phyloP scores from a whole-genome alignment of 1,140 invertebrate species.

The Wiebesia pumilae region DNA sequence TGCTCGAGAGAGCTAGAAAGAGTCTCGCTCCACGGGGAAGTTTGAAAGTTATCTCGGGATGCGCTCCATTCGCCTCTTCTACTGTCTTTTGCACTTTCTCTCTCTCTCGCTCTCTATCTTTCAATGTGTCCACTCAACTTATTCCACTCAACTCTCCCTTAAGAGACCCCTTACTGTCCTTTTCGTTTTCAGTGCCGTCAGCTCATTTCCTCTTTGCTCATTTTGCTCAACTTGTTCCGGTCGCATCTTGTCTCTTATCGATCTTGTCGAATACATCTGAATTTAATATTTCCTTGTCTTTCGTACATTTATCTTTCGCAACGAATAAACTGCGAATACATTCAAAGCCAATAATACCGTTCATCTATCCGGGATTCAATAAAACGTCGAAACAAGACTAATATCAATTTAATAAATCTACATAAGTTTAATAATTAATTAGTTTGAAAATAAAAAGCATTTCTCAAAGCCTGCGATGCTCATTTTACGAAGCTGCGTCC shows the following conservation, averaged over 20 bases:
- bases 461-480: too few relatives aligned
- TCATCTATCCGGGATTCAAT: too few relatives aligned
- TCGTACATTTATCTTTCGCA: neutral
- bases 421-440: too few relatives aligned
- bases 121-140: neutral
- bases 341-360: too few relatives aligned
- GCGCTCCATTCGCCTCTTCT: constrained; percentile 9
- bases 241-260: neutral
- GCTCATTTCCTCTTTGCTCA: neutral
- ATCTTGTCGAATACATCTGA: neutral
- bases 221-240: neutral
- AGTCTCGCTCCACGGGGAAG: constrained; percentile 41
- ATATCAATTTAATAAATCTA: too few relatives aligned
- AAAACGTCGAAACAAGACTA: too few relatives aligned
- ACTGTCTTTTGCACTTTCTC: constrained; percentile 1
- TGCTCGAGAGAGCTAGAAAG: constrained; percentile 25
- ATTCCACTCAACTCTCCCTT: neutral
- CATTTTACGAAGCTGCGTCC: too few relatives aligned
- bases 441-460: too few relatives aligned
- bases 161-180: neutral
- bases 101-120: neutral
- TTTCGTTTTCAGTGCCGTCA: neutral
- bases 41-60: constrained; percentile 44
- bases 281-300: neutral
- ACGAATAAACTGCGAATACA: too few relatives aligned